Evolutionary conservation across 2,113 vertebrate genomes (phyloP).

Genomic region (Rousettus leschenaultii): DNA sequence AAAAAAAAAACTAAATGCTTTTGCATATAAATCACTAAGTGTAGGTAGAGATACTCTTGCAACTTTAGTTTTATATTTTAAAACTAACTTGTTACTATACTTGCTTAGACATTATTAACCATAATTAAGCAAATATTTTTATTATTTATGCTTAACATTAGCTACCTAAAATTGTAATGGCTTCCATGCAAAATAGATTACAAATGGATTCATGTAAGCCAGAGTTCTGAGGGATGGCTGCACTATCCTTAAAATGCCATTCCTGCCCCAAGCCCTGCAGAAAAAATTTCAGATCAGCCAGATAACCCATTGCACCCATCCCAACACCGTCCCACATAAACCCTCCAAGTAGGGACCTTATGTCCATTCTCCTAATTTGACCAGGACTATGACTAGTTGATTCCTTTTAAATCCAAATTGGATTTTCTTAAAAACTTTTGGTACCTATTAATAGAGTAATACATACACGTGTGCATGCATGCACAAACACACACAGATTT

Average conservation of each 20-base stretch:
- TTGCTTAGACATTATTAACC: not conserved
- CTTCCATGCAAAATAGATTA: not conserved
- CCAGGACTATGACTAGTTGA: not conserved
- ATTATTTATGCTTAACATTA: not conserved
- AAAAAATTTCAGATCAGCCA: not conserved
- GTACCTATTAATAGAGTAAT: not conserved
- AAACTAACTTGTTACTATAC: not conserved
- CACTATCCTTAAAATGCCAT: not conserved
- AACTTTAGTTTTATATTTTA: not conserved
- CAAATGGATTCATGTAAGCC: not conserved
- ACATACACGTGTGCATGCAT: too few relatives aligned
- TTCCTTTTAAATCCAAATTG: not conserved
- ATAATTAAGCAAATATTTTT: not conserved
- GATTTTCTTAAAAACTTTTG: not conserved
- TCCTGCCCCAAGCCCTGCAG: not conserved
- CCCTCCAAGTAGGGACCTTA: not conserved
- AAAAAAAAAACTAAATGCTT: not conserved
- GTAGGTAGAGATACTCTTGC: not conserved
- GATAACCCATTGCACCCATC: not conserved
- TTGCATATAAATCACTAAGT: not conserved
- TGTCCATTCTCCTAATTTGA: not conserved
- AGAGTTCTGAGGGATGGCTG: not conserved
- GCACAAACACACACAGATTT: not conserved
- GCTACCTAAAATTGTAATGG: not conserved
- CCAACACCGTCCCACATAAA: not conserved